Conservation (phyloP, 2,113 vertebrate species). For the Chauna torquata region DNA sequence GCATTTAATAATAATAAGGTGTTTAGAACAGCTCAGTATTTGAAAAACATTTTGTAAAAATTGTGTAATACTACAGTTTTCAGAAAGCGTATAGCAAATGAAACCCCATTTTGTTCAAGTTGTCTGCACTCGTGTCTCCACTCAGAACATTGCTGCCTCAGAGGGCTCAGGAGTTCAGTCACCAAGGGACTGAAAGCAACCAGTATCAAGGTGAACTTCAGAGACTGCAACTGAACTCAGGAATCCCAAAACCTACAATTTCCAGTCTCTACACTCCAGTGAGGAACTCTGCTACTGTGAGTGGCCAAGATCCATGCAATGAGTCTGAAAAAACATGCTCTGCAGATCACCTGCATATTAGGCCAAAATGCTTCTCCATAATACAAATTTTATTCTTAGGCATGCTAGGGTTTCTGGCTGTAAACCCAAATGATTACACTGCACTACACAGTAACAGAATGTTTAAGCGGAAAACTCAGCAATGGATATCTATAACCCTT, state of each 20-base stretch:
- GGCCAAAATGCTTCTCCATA: background rate
- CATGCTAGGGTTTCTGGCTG: background rate
- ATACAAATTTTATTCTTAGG: background rate
- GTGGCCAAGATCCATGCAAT: background rate
- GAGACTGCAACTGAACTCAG: background rate
- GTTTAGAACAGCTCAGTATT: background rate
- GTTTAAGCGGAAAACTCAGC: background rate
- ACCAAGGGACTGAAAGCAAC: background rate
- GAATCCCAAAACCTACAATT: background rate
- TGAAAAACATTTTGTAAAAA: background rate
- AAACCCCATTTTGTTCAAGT: background rate
- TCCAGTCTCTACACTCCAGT: background rate
- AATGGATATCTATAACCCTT: background rate
- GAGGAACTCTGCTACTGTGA: background rate
- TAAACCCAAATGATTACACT: background rate
- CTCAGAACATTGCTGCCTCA: background rate
- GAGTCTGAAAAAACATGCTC: background rate
- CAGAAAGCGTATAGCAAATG: background rate
- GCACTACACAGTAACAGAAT: background rate
- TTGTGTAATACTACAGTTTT: background rate
- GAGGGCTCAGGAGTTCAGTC: background rate
- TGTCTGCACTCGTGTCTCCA: background rate
- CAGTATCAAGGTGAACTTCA: background rate
- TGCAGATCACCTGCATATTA: background rate
- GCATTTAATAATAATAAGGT: background rate